phyloP scores from a whole-genome alignment of 2,888 invertebrate species.

The Polia nebulosa region DNA sequence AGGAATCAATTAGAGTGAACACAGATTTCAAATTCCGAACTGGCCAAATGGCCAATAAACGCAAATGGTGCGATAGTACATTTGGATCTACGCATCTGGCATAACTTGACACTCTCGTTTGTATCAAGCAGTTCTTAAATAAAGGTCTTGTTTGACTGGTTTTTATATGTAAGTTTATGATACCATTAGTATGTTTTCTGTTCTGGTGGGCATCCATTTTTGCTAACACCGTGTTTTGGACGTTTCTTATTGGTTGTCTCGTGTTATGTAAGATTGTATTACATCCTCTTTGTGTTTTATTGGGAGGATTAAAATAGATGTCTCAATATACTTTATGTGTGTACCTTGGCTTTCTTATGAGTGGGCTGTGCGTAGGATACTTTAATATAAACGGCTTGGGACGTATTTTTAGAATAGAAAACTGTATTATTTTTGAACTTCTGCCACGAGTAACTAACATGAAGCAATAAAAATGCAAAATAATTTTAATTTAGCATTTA shows the following conservation, averaged over 20 bases:
- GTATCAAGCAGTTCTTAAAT: constrained; percentile 19
- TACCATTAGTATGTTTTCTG: constrained; percentile 85
- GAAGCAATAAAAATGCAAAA: too few relatives aligned
- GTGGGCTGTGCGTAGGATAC: background rate
- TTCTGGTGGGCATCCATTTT: constrained; percentile 79
- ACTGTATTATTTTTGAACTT: too few relatives aligned
- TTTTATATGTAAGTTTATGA: constrained; percentile 78
- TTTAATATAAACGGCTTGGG: constrained; percentile 4
- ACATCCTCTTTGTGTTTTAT: constrained; percentile 58
- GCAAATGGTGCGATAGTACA: constrained; percentile 84
- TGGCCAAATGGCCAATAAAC: constrained; percentile 87
- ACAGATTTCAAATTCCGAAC: constrained; percentile 80
- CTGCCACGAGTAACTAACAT: too few relatives aligned
- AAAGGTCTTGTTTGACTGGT: constrained; percentile 72
- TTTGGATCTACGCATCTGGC: constrained; percentile 74
- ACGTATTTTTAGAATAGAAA: constrained; percentile 2
- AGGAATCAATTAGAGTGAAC: constrained; percentile 84
- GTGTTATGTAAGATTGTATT: constrained; percentile 60
- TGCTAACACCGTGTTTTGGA: constrained; percentile 77
- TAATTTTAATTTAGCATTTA: too few relatives aligned
- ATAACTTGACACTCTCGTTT: constrained; percentile 71
- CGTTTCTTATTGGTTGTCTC: constrained; percentile 67
- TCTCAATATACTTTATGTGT: constrained; percentile 43
- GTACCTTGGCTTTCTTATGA: constrained; percentile 27
- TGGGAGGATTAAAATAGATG: constrained; percentile 57